Evolutionary conservation across 2,113 vertebrate genomes (phyloP), one percentile per base, ranked within the genome.

Genomic region (Stigmatopora argus): DNA sequence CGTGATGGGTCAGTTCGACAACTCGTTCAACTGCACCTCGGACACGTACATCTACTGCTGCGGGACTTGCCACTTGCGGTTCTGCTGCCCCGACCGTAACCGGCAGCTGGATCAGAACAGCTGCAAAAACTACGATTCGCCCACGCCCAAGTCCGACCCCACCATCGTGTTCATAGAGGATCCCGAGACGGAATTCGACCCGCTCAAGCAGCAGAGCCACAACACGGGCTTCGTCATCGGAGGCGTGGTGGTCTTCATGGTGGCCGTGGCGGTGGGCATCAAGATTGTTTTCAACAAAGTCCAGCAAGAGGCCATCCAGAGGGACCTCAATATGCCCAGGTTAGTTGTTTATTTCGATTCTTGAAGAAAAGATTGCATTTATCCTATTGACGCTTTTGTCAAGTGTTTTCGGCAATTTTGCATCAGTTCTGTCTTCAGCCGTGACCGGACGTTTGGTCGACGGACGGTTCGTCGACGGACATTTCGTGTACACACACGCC

Each of bases 261-360:
- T 95, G 66, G 94, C 92, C 0, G 94, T 94, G 35, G 94, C 91
- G 0, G 91, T 95, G 23, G 93, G 92, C 49, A 91, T 93, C 77
- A 94, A 95, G 81, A 90, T 96, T 84, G 92, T 92, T 23, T 96
- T 96, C 90, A 93, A 94, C 90, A 96, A 96, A 86, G 92, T 94
- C 31, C 94, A 94, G 17, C 92, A 93, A 2, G 92, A 93, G 60
- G 93, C 94, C 47, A 86, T 91, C 58, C 91, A 93, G 48, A 88
- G 93, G 69, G 94, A 95, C 71, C 90, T 96, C 79, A 93, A 95
- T 57, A 93, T 95, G 88, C 93, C 94, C 84, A 93, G 94, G 94
- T 94, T 75, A 87, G 80, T 17, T 18, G 46, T 19, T 45, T 14
- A 8, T 3, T 5, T 19, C 1, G 3, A 61, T 10, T 34, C 4